Percentiles rank a stretch among this genome's conserved stretches.
Conservation (phyloP, 2,888 invertebrate species). For the Branchipolynoe longqiensis region DNA sequence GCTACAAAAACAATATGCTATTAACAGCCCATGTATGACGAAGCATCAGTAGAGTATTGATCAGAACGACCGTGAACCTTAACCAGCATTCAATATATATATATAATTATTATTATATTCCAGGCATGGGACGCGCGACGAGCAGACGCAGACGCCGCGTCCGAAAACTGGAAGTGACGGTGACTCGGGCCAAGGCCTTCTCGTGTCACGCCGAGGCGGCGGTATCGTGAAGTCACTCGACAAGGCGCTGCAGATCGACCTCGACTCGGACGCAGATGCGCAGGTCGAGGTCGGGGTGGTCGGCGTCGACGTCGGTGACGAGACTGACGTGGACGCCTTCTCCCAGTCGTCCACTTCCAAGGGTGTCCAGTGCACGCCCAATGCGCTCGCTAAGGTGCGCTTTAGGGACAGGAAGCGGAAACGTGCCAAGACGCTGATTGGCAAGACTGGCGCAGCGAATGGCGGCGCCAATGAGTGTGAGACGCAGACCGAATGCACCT, state of each 20-base stretch:
- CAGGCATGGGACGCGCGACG: slow-evolving; percentile 48
- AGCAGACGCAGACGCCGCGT: slow-evolving; percentile 57
- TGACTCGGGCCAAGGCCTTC: slow-evolving; percentile 55
- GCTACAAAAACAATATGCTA: background rate
- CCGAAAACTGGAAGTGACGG: slow-evolving; percentile 47
- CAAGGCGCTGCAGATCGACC: slow-evolving; percentile 53
- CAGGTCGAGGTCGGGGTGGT: background rate
- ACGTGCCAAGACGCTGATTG: slow-evolving; percentile 34
- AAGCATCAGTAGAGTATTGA: no score
- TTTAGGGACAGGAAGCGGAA: slow-evolving; percentile 31
- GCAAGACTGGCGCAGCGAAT: background rate
- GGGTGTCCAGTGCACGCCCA: slow-evolving; percentile 51
- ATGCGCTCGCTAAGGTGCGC: slow-evolving; percentile 48
- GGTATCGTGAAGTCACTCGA: background rate
- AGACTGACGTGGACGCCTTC: slow-evolving; percentile 22
- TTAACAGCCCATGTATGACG: no score
- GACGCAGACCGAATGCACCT: background rate
- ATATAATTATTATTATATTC: background rate
- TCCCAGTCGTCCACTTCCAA: background rate
- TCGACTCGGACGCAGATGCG: slow-evolving; percentile 49
- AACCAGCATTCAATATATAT: no score
- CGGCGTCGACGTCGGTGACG: background rate
- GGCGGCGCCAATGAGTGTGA: slow-evolving; percentile 24
- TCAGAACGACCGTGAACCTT: no score
- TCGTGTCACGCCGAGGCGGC: slow-evolving; percentile 1